Conservation (phyloP, 2,113 vertebrate genomes). For the Hoplias malabaricus region DNA sequence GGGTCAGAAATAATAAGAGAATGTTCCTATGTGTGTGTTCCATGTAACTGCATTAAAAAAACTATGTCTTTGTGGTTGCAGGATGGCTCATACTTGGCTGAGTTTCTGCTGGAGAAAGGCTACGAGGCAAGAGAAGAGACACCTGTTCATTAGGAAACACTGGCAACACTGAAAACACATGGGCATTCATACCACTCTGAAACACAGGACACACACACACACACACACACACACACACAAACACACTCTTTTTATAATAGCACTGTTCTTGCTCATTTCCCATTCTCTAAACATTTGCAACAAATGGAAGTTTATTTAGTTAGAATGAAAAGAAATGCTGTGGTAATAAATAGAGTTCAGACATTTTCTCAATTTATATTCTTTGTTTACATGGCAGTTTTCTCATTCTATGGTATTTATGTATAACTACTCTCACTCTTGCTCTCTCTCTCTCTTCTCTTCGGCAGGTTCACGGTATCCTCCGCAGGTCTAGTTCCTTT, state of each 20-base stretch:
- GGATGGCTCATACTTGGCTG: conserved; percentile 98
- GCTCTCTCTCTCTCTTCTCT: neutral
- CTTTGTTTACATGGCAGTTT: too few relatives aligned
- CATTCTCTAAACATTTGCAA: neutral
- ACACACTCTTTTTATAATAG: neutral
- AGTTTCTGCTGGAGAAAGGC: conserved; percentile 94
- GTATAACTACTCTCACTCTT: neutral
- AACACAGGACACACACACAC: neutral
- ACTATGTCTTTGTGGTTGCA: conserved; percentile 70
- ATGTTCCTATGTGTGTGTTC: conserved; percentile 24
- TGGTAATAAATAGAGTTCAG: too few relatives aligned
- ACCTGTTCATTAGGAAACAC: neutral
- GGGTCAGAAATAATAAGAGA: too few relatives aligned
- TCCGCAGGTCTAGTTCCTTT: conserved; percentile 95
- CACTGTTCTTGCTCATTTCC: neutral
- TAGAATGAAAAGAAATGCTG: neutral
- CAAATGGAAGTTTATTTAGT: conserved; percentile 12
- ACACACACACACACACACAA: neutral
- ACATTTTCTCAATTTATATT: too few relatives aligned
- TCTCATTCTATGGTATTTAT: neutral
- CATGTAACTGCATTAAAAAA: neutral
- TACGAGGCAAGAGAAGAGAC: conserved; percentile 85
- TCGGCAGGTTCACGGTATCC: conserved; percentile 90
- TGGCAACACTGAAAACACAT: too few relatives aligned
- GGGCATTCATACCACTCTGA: neutral